Evolutionary conservation across 1,140 invertebrate species (phyloP).

Genomic region (Monochamus saltuarius): DNA sequence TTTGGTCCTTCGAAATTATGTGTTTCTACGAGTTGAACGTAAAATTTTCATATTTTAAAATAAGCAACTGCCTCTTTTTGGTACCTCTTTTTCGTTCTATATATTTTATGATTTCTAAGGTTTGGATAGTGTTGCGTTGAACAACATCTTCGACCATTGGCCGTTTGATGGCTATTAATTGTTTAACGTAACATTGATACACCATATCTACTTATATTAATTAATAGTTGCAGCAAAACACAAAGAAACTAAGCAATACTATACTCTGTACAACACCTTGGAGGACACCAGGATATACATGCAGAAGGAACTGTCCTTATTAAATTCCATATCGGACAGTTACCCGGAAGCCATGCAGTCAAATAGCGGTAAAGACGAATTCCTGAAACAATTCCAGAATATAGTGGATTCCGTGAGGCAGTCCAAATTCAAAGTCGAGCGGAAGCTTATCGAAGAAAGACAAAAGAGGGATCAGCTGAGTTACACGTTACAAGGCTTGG

Average conservation of each 20-base stretch:
- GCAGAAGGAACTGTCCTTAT: slow-evolving; percentile 83
- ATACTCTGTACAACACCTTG: slow-evolving; percentile 93
- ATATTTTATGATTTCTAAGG: slow-evolving; percentile 5
- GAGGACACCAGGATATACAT: slow-evolving; percentile 91
- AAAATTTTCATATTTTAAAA: too few species aligned
- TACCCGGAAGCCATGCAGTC: slow-evolving; percentile 80
- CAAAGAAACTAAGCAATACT: slow-evolving; percentile 96
- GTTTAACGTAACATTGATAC: too few species aligned
- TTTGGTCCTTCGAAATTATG: too few species aligned
- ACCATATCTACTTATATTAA: slow-evolving; percentile 18
- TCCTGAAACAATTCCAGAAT: slow-evolving; percentile 82
- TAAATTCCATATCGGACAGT: slow-evolving; percentile 94
- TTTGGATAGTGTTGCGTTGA: too few species aligned
- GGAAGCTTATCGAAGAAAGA: slow-evolving; percentile 67
- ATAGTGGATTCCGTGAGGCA: slow-evolving; percentile 84
- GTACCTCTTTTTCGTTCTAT: too few species aligned
- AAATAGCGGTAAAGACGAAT: slow-evolving; percentile 74
- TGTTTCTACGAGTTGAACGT: too few species aligned
- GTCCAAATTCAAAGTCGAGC: slow-evolving; percentile 74
- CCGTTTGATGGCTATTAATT: slow-evolving; percentile 1
- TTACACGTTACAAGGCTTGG: slow-evolving; percentile 66
- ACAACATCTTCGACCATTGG: neutral
- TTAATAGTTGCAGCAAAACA: slow-evolving; percentile 88
- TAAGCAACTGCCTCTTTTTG: too few species aligned
- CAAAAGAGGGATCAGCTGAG: slow-evolving; percentile 70